Percentiles rank a stretch among this genome's conserved stretches.
phyloP scores from a whole-genome alignment of 2,797 vertebrate genomes.

The Ptychadena robeensis region DNA sequence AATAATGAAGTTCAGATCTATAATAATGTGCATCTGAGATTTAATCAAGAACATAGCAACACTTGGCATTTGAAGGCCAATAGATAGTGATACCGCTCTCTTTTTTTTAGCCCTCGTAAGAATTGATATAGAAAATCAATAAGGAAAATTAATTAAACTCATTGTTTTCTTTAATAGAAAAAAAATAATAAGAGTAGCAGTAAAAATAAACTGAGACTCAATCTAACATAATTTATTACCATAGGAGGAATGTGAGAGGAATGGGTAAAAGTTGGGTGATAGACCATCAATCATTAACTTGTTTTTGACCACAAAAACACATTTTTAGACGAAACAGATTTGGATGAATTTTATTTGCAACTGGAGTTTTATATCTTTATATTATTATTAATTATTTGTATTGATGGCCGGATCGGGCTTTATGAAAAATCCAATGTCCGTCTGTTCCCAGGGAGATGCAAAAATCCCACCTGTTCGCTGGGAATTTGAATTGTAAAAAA shows the following conservation, averaged over 20 bases:
- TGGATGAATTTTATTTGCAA: no score
- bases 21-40: constrained; percentile 57
- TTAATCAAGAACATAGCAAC: constrained; percentile 53
- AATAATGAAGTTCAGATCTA: constrained; percentile 60
- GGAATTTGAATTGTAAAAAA: no score
- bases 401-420: no score
- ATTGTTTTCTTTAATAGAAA: constrained; percentile 56
- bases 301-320: no score
- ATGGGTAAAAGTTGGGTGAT: not conserved
- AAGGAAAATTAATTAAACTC: constrained; percentile 58
- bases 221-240: constrained; percentile 48
- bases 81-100: constrained; percentile 34
- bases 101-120: constrained; percentile 44
- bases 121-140: constrained; percentile 54
- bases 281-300: not conserved
- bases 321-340: no score
- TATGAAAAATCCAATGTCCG: no score
- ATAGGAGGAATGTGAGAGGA: not conserved
- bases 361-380: no score
- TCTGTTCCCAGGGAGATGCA: no score
- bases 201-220: constrained; percentile 30
- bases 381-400: no score
- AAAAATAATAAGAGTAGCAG: constrained; percentile 42
- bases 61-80: constrained; percentile 49
- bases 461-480: no score